These are phyloP conservation scores for Ormyrus labotus DNA, from an alignment of 2,888 invertebrate genomes.

Conservation along the genomic window DNA sequence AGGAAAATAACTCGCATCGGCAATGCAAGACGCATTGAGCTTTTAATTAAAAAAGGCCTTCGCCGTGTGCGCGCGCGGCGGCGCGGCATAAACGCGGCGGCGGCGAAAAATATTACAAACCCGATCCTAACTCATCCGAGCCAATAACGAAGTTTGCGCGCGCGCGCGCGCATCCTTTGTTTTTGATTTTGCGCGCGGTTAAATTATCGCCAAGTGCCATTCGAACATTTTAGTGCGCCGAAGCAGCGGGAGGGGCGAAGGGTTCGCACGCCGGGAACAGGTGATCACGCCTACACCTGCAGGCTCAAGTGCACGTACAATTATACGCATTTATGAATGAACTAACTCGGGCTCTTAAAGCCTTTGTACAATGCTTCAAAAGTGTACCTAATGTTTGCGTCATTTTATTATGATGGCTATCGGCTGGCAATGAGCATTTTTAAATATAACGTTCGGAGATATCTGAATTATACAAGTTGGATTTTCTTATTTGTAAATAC, in stretches of 20 bases:
- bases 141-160: conserved; percentile 42
- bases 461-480: too few relatives aligned
- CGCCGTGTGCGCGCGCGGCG: not conserved
- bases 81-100: not conserved
- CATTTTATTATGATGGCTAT: too few relatives aligned
- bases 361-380: conserved; percentile 33
- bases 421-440: too few relatives aligned
- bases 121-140: conserved; percentile 50
- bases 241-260: conserved; percentile 57
- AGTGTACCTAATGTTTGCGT: conserved; percentile 23
- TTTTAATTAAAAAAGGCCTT: conserved; percentile 52
- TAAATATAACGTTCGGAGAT: too few relatives aligned
- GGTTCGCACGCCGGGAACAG: conserved; percentile 62
- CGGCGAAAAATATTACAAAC: conserved; percentile 31
- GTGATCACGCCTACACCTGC: conserved; percentile 71
- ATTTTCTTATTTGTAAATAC: too few relatives aligned
- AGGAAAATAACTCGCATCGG: conserved; percentile 34
- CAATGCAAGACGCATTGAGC: conserved; percentile 35
- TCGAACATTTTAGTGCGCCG: conserved; percentile 53
- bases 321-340: conserved; percentile 39
- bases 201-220: conserved; percentile 52
- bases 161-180: conserved; percentile 11
- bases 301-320: conserved; percentile 38
- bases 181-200: conserved; percentile 23
- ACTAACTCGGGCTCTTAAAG: conserved; percentile 7